A percentile compares a stretch with the other conserved stretches of the same genome.
Conservation (phyloP, 2,888 invertebrate genomes). For the Drosophila cyrtoloma region DNA sequence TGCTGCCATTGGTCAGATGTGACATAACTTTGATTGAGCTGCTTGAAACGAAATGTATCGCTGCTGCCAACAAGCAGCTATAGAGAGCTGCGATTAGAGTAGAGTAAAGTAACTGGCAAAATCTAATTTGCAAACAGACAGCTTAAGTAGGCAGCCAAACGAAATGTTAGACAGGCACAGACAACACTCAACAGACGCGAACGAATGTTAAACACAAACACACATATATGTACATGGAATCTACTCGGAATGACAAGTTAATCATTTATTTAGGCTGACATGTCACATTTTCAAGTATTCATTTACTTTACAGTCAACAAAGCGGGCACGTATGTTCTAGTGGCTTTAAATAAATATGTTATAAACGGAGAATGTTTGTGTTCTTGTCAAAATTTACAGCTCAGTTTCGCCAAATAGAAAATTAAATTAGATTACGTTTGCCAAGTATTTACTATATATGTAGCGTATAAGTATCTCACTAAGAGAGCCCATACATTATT, state of each 20-base stretch:
- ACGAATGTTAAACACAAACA: constrained; percentile 25
- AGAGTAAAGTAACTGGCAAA: constrained; percentile 13
- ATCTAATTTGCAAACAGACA: constrained; percentile 75
- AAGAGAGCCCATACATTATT: constrained; percentile 1
- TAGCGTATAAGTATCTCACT: neutral
- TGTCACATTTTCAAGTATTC: constrained; percentile 79
- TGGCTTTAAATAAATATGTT: constrained; percentile 28
- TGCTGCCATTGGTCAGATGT: constrained; percentile 42
- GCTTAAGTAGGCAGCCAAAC: constrained; percentile 72
- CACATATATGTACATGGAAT: constrained; percentile 24
- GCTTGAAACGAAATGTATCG: constrained; percentile 15
- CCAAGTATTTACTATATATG: neutral
- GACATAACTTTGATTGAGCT: constrained; percentile 74
- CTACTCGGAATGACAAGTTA: constrained; percentile 71
- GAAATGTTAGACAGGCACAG: constrained; percentile 61
- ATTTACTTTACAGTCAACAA: constrained; percentile 61
- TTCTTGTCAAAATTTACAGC: constrained; percentile 10
- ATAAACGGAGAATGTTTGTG: neutral
- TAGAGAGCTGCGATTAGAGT: constrained; percentile 8
- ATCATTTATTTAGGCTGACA: constrained; percentile 79
- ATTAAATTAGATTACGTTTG: neutral
- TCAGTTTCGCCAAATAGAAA: neutral
- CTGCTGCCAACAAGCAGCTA: neutral
- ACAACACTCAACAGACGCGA: constrained; percentile 28
- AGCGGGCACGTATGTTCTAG: constrained; percentile 5